Percentiles rank a stretch among this genome's conserved stretches.
phyloP scores from a whole-genome alignment of 2,113 vertebrate genomes.

The Asarcornis scutulata region DNA sequence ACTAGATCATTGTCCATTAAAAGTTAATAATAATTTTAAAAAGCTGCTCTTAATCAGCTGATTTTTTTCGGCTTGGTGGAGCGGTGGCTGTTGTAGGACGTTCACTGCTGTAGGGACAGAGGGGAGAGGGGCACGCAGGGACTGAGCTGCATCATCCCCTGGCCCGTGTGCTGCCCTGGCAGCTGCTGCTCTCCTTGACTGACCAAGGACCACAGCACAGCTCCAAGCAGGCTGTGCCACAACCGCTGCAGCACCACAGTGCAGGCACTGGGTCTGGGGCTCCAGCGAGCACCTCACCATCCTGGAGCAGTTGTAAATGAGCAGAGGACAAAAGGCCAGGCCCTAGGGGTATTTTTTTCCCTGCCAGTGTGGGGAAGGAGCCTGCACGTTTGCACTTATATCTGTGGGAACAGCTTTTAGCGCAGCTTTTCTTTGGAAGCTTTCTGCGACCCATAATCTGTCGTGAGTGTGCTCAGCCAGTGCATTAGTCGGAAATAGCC shows the following conservation, averaged over 20 bases:
- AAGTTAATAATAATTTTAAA: not conserved
- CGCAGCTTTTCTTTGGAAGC: not conserved
- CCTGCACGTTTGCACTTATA: fast-evolving
- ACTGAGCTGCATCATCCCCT: fast-evolving
- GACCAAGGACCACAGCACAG: not conserved
- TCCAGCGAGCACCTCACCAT: not conserved
- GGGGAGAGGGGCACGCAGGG: not conserved
- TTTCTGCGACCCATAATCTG: not conserved
- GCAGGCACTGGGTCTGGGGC: fast-evolving
- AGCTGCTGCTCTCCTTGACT: not conserved
- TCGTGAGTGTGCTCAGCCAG: fast-evolving
- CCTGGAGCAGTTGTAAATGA: not conserved
- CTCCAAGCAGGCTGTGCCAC: not conserved
- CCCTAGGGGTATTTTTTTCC: not conserved
- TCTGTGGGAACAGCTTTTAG: fast-evolving
- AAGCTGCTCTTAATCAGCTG: not conserved
- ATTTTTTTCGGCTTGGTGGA: not conserved
- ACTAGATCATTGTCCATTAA: fast-evolving
- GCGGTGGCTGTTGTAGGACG: not conserved
- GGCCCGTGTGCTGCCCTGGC: not conserved
- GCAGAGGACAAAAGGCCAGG: no score
- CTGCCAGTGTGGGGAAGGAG: not conserved
- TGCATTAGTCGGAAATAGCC: not conserved
- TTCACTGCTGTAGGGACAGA: fast-evolving
- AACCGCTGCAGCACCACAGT: fast-evolving